These are phyloP conservation scores for Sinotaia quadrata DNA, from an alignment of 2,888 invertebrate genomes.

Conservation along the genomic window DNA sequence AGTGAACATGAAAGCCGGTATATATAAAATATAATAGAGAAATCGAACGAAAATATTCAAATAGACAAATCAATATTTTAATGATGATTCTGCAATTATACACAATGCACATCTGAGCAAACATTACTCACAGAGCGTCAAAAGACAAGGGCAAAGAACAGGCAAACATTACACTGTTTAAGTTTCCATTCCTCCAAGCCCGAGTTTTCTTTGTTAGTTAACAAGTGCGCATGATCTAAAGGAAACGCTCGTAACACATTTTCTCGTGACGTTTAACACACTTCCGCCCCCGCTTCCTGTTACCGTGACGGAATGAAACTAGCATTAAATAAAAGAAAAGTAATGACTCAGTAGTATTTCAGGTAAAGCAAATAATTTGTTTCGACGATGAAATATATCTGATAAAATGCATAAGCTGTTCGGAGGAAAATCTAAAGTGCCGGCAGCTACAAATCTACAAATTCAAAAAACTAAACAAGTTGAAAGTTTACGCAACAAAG, in stretches of 20 bases:
- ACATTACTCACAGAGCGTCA: background rate
- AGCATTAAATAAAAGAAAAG: background rate
- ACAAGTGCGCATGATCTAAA: conserved; percentile 4
- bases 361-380: background rate
- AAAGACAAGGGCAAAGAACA: no score
- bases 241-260: conserved; percentile 31
- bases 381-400: conserved; percentile 4
- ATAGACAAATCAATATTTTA: no score
- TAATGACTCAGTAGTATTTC: background rate
- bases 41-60: no score
- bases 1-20: no score
- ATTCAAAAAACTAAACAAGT: conserved; percentile 65
- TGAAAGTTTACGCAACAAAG: conserved; percentile 62
- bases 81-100: no score
- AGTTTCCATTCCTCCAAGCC: no score
- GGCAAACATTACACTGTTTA: no score
- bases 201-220: background rate
- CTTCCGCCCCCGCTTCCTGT: conserved; percentile 38
- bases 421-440: conserved; percentile 53
- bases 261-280: conserved; percentile 47
- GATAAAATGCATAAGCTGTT: conserved; percentile 58
- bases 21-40: no score
- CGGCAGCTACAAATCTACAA: conserved; percentile 63
- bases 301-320: conserved; percentile 9
- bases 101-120: background rate